Evolutionary conservation across 2,797 vertebrate species (phyloP).

Genomic region (Melanogrammus aeglefinus): DNA sequence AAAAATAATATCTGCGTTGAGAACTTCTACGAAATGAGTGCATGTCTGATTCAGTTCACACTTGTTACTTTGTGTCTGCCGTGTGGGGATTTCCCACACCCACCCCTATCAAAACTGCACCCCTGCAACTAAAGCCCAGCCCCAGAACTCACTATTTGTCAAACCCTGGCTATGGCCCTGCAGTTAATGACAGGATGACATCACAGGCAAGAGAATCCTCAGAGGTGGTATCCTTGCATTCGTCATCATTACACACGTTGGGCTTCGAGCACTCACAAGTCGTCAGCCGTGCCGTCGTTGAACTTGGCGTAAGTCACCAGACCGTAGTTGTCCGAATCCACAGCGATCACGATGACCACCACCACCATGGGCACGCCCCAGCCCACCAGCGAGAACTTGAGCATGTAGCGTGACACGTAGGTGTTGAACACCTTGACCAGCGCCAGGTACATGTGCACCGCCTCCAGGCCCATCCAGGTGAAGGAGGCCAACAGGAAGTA

Average conservation of each 20-base stretch:
- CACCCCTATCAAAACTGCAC: too few species aligned
- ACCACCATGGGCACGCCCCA: slow-evolving; percentile 92
- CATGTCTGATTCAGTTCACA: too few species aligned
- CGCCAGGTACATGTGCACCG: slow-evolving; percentile 94
- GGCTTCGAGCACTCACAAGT: slow-evolving; percentile 81
- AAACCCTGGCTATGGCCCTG: too few species aligned
- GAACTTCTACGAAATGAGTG: too few species aligned
- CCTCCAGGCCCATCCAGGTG: slow-evolving; percentile 99
- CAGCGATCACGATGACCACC: slow-evolving; percentile 82
- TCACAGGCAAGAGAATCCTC: not conserved
- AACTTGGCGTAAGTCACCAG: slow-evolving; percentile 81
- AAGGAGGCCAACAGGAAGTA: slow-evolving; percentile 94
- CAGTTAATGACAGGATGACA: not conserved
- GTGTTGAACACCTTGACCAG: slow-evolving; percentile 96
- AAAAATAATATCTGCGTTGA: too few species aligned
- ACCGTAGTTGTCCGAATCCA: slow-evolving; percentile 83
- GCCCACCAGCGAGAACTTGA: slow-evolving; percentile 89
- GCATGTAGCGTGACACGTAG: slow-evolving; percentile 85
- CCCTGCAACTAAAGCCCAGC: too few species aligned
- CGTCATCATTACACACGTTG: not conserved
- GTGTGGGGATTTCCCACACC: too few species aligned
- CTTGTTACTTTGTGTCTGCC: too few species aligned
- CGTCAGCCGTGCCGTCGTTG: slow-evolving; percentile 75
- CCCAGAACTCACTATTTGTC: too few species aligned
- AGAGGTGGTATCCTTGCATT: not conserved